These are phyloP conservation scores for Myiozetetes cayanensis DNA, from an alignment of 2,113 vertebrate species.

Conservation along the genomic window DNA sequence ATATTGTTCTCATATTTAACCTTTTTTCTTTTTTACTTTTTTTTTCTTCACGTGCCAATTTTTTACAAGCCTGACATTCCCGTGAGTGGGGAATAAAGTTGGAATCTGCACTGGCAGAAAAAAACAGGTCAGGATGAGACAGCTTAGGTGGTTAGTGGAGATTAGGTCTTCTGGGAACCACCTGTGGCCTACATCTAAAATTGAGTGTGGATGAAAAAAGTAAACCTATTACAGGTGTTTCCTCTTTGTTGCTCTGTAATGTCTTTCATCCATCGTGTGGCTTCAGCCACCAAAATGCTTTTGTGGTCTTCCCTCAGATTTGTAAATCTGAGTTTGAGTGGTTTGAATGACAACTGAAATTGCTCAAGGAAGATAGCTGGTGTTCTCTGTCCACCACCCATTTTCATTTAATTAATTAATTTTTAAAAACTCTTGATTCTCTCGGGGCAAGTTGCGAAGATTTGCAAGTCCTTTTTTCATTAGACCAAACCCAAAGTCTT, in stretches of 20 bases:
- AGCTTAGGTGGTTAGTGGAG: background rate
- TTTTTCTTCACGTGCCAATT: accelerated
- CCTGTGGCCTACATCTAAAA: background rate
- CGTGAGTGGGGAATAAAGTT: background rate
- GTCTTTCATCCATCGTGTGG: background rate
- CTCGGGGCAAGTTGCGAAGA: background rate
- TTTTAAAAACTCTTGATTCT: background rate
- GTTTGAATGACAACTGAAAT: background rate
- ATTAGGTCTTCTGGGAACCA: background rate
- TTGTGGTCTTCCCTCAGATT: background rate
- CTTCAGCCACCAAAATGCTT: background rate
- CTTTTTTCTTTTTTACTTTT: accelerated
- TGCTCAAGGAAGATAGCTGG: background rate
- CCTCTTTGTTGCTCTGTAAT: background rate
- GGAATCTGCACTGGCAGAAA: background rate
- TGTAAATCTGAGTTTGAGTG: background rate
- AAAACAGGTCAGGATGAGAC: background rate
- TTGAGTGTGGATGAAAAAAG: background rate
- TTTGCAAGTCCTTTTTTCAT: background rate
- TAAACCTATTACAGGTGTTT: background rate
- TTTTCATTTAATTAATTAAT: background rate
- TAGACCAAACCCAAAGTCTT: background rate
- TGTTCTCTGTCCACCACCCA: background rate
- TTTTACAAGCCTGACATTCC: background rate
- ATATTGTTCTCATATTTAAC: background rate